Percentiles rank a stretch among this genome's conserved stretches.
These are phyloP conservation scores for Nothura maculosa DNA, from an alignment of 2,797 vertebrate genomes.

Conservation along the genomic window DNA sequence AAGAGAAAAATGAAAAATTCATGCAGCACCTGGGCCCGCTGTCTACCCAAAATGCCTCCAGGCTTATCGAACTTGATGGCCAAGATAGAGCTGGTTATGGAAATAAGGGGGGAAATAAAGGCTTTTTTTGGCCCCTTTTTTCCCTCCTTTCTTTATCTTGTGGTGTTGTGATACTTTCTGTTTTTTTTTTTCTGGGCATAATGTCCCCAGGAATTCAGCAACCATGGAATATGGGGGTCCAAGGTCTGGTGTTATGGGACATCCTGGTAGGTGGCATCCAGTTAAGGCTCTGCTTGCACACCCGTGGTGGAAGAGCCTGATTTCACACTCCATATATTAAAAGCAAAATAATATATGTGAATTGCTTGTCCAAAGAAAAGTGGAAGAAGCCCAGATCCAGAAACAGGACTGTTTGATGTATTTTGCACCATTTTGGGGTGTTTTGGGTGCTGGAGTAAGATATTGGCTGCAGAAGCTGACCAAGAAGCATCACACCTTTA, in stretches of 20 bases:
- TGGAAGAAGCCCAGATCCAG: too few relatives aligned
- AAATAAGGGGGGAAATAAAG: neutral
- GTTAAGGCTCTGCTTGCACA: neutral
- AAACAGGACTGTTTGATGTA: neutral
- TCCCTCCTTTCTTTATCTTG: too few relatives aligned
- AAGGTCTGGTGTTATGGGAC: rapidly evolving
- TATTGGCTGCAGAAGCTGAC: neutral
- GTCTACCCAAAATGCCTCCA: neutral
- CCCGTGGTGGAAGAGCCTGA: rapidly evolving
- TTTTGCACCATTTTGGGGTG: rapidly evolving
- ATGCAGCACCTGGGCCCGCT: neutral
- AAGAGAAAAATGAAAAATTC: neutral
- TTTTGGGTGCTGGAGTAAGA: neutral
- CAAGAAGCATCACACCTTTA: neutral
- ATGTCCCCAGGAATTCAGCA: neutral
- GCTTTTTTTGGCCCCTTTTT: neutral
- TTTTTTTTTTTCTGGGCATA: neutral
- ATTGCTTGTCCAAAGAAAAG: neutral
- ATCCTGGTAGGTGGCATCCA: neutral
- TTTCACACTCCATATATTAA: neutral
- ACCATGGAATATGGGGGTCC: too few relatives aligned
- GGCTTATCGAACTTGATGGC: neutral
- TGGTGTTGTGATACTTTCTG: neutral
- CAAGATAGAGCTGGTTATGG: neutral
- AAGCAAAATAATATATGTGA: too few relatives aligned